phyloP scores from a whole-genome alignment of 2,113 vertebrate genomes.

The Sebastes schlegelii region DNA sequence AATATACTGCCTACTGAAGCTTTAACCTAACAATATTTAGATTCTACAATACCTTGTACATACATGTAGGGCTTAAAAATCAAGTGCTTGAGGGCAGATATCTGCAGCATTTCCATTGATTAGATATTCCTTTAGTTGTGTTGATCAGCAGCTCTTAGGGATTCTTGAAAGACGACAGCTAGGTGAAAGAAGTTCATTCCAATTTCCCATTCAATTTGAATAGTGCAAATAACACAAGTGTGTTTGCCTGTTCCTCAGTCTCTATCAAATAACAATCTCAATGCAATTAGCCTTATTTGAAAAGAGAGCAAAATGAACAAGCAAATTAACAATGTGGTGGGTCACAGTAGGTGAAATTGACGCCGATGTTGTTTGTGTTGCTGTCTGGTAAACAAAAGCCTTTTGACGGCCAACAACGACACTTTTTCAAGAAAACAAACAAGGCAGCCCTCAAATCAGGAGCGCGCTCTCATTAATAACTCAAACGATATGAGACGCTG shows the following conservation, averaged over 20 bases:
- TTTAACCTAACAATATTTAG: neutral
- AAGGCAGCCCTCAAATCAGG: slow-evolving; percentile 70
- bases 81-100: neutral
- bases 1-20: no score
- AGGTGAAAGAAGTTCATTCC: slow-evolving; percentile 9
- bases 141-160: neutral
- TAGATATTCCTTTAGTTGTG: neutral
- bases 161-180: neutral
- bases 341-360: slow-evolving; percentile 76
- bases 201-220: slow-evolving; percentile 24
- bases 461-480: slow-evolving; percentile 73
- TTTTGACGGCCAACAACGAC: slow-evolving; percentile 58
- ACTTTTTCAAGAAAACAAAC: slow-evolving; percentile 69
- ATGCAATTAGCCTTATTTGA: slow-evolving; percentile 72
- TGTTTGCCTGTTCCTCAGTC: slow-evolving; percentile 37
- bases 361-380: slow-evolving; percentile 68
- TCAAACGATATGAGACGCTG: slow-evolving; percentile 61
- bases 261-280: slow-evolving; percentile 53
- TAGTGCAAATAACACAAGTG: neutral
- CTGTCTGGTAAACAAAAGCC: slow-evolving; percentile 74
- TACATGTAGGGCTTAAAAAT: neutral
- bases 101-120: neutral
- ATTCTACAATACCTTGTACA: neutral
- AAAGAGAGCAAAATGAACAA: slow-evolving; percentile 52
- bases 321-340: slow-evolving; percentile 66